Evolutionary conservation across 2,113 vertebrate genomes (phyloP).

Genomic region (Casuarius casuarius): DNA sequence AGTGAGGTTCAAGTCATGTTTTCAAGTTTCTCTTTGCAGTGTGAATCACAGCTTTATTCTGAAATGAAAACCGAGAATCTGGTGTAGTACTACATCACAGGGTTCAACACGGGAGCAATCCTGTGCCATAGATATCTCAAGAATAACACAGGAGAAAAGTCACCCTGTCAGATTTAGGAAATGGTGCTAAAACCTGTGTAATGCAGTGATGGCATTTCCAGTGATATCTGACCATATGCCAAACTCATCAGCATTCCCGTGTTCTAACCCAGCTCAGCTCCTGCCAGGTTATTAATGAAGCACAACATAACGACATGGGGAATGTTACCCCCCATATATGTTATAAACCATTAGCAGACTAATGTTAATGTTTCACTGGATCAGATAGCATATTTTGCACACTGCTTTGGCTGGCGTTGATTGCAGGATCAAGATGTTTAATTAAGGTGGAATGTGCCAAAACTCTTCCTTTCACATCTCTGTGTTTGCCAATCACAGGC

Average conservation of each 20-base stretch:
- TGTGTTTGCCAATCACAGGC: fast-evolving
- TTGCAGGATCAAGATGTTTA: neutral
- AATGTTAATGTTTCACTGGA: neutral
- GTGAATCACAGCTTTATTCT: neutral
- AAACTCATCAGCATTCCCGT: neutral
- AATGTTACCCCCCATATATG: fast-evolving
- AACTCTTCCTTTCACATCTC: neutral
- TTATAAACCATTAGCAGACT: neutral
- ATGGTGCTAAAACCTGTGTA: neutral
- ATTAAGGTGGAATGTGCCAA: neutral
- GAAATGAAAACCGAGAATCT: neutral
- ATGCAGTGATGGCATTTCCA: neutral
- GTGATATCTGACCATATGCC: neutral
- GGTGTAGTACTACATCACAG: neutral
- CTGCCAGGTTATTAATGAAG: neutral
- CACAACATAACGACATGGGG: fast-evolving
- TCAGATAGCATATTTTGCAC: neutral
- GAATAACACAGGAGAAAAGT: neutral
- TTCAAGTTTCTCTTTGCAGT: neutral
- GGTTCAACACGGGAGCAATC: neutral
- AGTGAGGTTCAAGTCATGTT: neutral
- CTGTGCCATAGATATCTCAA: neutral
- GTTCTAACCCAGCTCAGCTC: neutral
- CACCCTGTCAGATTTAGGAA: neutral
- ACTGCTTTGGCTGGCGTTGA: neutral